Base-by-base conservation (phyloP, 92 coral and sea anemone species). In the Heliopora coerulea region DNA sequence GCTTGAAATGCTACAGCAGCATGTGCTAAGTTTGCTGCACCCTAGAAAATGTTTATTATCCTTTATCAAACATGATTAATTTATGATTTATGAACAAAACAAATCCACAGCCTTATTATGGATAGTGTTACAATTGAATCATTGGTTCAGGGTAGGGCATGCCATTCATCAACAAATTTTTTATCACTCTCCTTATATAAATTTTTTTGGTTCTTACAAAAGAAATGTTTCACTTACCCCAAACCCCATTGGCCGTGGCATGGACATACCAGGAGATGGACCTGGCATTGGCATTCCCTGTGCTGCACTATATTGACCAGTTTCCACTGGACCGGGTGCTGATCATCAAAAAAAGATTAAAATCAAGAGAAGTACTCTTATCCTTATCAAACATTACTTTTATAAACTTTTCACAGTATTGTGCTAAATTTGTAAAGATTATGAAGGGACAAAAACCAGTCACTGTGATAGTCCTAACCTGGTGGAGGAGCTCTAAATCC, bases 1-100 rank as follows among this genome's bases (percentile, higher is more conserved):
- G 74, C 74, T 49, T 67, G 74, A 29, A 67, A 67, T 25, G 74
- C 58, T 0, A 56, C 59, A 23, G 74, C 74, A 27, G 74, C 74
- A 25, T 67, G 74, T 0, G 74, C 74, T 15, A 67, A 20, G 48
- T 49, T 67, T 5, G 74, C 74, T 11, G 74, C 74, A 44, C 59
- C 58, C 74, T 67, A 49, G 25, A 26, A n/a, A 37, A 37, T 37
- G 42, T 4, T 37, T 28, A 46, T 46, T 0, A n/a, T n/a, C 46
- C 19, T 26, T 34, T 0, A 27, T 34, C 14, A 30, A 21, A 14
- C 4, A 28, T 10, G 31, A 2, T 27, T 29, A 41, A 61, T 5
- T n/a, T n/a, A n/a, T n/a, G n/a, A n/a, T n/a, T n/a, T n/a, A n/a
- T n/a, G n/a, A n/a, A n/a, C n/a, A n/a, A n/a, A n/a, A n/a, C n/a